phyloP scores from a whole-genome alignment of 2,888 invertebrate genomes.

The Cryptophagus acutangulus region DNA sequence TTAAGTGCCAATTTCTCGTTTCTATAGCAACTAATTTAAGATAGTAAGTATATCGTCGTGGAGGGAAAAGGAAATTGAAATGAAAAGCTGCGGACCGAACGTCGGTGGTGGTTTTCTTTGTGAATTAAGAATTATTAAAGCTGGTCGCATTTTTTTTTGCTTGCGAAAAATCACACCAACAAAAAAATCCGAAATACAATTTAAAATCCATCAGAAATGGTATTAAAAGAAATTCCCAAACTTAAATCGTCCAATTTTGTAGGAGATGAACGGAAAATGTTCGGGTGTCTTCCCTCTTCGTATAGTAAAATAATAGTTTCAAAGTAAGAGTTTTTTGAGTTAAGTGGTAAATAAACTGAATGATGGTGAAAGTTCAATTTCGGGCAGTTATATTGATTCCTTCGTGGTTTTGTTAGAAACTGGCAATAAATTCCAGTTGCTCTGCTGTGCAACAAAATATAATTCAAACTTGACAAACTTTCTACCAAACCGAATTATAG shows the following conservation, averaged over 20 bases:
- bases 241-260: too few relatives aligned
- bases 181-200: too few relatives aligned
- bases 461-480: slow-evolving; percentile 1
- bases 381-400: slow-evolving; percentile 9
- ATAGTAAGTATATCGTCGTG: neutral
- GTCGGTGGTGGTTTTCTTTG: too few relatives aligned
- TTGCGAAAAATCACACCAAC: too few relatives aligned
- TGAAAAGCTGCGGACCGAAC: neutral
- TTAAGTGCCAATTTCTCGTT: neutral
- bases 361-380: slow-evolving; percentile 7
- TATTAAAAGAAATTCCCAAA: too few relatives aligned
- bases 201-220: too few relatives aligned
- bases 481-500: neutral
- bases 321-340: too few relatives aligned
- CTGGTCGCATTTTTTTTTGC: too few relatives aligned
- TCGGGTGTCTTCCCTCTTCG: too few relatives aligned
- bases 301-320: too few relatives aligned
- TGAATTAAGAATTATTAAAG: too few relatives aligned
- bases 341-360: slow-evolving; percentile 6
- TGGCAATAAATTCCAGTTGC: slow-evolving; percentile 7
- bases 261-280: too few relatives aligned
- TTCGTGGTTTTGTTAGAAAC: neutral
- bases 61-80: slow-evolving; percentile 1
- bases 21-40: neutral
- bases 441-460: slow-evolving; percentile 4